Conservation (phyloP, 1,140 invertebrate species). For the Zaprionus taronus region DNA sequence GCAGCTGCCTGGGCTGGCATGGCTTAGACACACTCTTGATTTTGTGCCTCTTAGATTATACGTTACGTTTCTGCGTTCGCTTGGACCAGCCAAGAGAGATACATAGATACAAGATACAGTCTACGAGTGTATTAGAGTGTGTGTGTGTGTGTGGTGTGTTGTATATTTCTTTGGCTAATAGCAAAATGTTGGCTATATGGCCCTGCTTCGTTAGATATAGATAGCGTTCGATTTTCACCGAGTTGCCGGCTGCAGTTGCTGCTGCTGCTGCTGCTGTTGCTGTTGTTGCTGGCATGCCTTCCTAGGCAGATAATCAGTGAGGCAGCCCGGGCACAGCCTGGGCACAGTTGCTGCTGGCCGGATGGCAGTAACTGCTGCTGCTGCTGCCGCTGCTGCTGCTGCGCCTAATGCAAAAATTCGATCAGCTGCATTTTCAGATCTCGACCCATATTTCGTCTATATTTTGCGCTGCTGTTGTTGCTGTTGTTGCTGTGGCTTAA, state of each 20-base stretch:
- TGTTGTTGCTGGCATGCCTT: slow-evolving; percentile 69
- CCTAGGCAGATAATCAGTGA: slow-evolving; percentile 79
- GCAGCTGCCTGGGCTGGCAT: slow-evolving; percentile 61
- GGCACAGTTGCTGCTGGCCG: slow-evolving; percentile 66
- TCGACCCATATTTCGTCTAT: slow-evolving; percentile 83
- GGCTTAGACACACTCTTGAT: slow-evolving; percentile 79
- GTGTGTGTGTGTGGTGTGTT: slow-evolving; percentile 33
- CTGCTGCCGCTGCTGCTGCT: slow-evolving; percentile 61
- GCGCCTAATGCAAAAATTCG: slow-evolving; percentile 84
- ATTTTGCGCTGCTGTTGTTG: slow-evolving; percentile 50
- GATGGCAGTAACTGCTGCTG: slow-evolving; percentile 66
- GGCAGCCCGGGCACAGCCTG: slow-evolving; percentile 48
- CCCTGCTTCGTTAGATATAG: slow-evolving; percentile 80
- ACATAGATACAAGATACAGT: slow-evolving; percentile 53
- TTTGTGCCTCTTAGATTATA: slow-evolving; percentile 77
- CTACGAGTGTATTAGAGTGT: not conserved
- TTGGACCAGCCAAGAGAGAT: slow-evolving; percentile 60
- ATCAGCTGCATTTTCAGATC: slow-evolving; percentile 84
- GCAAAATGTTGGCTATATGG: slow-evolving; percentile 80
- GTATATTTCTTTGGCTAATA: slow-evolving; percentile 78
- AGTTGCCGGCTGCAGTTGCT: slow-evolving; percentile 67
- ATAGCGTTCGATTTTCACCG: slow-evolving; percentile 78
- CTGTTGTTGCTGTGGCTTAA: slow-evolving; percentile 55
- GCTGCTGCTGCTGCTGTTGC: slow-evolving; percentile 10
- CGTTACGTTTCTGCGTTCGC: slow-evolving; percentile 75